phyloP scores from a whole-genome alignment of 92 coral and sea anemone species.

The Chrysogorgia sp. region DNA sequence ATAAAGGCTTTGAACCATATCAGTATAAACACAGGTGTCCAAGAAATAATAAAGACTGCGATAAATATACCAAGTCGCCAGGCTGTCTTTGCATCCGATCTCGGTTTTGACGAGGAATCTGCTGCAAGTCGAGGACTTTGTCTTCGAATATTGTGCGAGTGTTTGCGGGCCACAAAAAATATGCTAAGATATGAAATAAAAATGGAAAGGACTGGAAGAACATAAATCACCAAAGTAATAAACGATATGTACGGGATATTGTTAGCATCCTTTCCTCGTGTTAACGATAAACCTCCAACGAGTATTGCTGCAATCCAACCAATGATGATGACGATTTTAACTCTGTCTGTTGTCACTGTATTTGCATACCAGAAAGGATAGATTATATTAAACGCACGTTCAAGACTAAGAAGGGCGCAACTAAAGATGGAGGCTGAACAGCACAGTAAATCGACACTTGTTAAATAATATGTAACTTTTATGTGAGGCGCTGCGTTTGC shows the following conservation, averaged over 20 bases:
- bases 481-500: not conserved
- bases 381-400: constrained; percentile 26
- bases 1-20: not conserved
- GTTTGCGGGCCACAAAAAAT: constrained; percentile 39
- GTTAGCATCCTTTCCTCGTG: not conserved
- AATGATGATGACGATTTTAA: constrained; percentile 7
- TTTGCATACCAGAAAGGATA: constrained; percentile 35
- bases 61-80: constrained; percentile 41
- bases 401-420: constrained; percentile 41
- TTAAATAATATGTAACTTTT: not conserved
- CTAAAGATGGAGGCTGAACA: constrained; percentile 26
- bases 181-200: constrained; percentile 11
- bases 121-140: not conserved
- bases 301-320: constrained; percentile 38
- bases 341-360: constrained; percentile 4
- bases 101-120: not conserved
- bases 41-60: constrained; percentile 16
- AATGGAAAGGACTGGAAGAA: constrained; percentile 30
- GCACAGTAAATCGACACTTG: constrained; percentile 32
- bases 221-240: constrained; percentile 12
- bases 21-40: constrained; percentile 34
- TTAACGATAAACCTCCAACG: constrained; percentile 22
- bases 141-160: constrained; percentile 3
- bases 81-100: constrained; percentile 25
- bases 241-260: constrained; percentile 14